These are phyloP conservation scores for Spodoptera littoralis DNA, from an alignment of 2,888 invertebrate genomes.

Conservation along the genomic window DNA sequence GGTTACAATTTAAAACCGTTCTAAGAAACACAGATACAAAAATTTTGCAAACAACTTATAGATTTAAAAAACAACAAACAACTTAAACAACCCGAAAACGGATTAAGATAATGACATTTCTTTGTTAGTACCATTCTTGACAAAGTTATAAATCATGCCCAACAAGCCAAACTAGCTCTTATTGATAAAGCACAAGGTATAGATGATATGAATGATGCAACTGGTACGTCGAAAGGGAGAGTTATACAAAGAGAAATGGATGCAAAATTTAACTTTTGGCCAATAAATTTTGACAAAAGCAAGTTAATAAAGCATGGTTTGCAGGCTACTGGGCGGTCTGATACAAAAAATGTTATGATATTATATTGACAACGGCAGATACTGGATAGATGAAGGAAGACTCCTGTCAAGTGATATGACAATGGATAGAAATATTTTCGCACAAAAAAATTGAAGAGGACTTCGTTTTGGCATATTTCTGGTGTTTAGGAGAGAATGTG, in stretches of 20 bases:
- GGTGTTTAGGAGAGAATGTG: not conserved
- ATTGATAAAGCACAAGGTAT: not conserved
- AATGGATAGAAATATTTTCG: conserved; percentile 29
- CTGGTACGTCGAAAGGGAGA: conserved; percentile 16
- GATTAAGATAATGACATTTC: conserved; percentile 82
- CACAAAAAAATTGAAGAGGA: conserved; percentile 20
- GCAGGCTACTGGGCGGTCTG: conserved; percentile 82
- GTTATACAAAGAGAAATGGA: conserved; percentile 35
- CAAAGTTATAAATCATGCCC: conserved; percentile 8
- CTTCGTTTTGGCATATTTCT: conserved; percentile 4
- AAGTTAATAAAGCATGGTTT: conserved; percentile 68
- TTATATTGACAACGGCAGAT: conserved; percentile 47
- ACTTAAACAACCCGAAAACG: conserved; percentile 69
- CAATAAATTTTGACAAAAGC: conserved; percentile 77
- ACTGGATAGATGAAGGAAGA: conserved; percentile 19
- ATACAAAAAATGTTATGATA: conserved; percentile 63
- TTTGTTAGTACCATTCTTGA: conserved; percentile 64
- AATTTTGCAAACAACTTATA: conserved; percentile 46
- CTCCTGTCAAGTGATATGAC: conserved; percentile 41
- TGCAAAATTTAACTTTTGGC: conserved; percentile 77
- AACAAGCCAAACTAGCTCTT: conserved; percentile 14
- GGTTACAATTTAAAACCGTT: conserved; percentile 45
- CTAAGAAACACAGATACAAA: conserved; percentile 41
- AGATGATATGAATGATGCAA: not conserved
- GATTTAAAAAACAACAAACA: conserved; percentile 67